Percentiles rank a stretch among this genome's conserved stretches.
phyloP scores from a whole-genome alignment of 2,113 vertebrate genomes.

The Nannobrachium achirus region DNA sequence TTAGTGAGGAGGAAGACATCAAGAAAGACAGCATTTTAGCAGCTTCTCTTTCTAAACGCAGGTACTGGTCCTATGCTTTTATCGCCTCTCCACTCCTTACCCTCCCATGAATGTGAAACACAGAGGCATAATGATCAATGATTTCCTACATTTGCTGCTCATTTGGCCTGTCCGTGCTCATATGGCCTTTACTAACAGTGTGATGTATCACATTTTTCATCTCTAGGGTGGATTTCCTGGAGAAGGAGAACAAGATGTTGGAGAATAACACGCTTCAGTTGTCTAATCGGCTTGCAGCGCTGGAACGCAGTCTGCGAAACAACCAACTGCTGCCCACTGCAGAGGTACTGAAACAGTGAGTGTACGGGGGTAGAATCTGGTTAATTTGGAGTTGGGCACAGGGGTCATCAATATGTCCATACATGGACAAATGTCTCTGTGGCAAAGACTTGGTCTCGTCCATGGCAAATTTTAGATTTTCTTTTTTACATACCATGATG shows the following conservation, averaged over 20 bases:
- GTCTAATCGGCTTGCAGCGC: constrained; percentile 42
- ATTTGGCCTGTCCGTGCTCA: neutral
- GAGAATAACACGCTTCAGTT: constrained; percentile 43
- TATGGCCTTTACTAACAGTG: neutral
- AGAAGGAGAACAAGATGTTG: constrained; percentile 58
- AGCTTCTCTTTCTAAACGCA: constrained; percentile 50
- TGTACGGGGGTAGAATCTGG: neutral
- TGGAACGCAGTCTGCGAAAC: constrained; percentile 46
- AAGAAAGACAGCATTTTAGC: constrained; percentile 34
- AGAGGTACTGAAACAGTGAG: constrained; percentile 28
- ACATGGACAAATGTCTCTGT: too few relatives aligned
- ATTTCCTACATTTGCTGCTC: too few relatives aligned
- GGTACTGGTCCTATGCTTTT: constrained; percentile 33
- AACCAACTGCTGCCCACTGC: constrained; percentile 15
- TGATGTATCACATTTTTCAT: neutral
- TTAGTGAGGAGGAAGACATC: constrained; percentile 53
- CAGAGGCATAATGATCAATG: too few relatives aligned
- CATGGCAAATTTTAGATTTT: too few relatives aligned
- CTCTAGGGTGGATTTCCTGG: constrained; percentile 57
- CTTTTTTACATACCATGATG: too few relatives aligned
- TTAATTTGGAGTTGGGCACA: neutral
- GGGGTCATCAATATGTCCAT: too few relatives aligned
- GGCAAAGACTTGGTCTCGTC: too few relatives aligned
- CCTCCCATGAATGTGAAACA: neutral
- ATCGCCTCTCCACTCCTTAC: neutral